A percentile compares a stretch with the other conserved stretches of the same genome.
Conservation (phyloP, 2,797 vertebrate species). For the Acropternis orthonyx region DNA sequence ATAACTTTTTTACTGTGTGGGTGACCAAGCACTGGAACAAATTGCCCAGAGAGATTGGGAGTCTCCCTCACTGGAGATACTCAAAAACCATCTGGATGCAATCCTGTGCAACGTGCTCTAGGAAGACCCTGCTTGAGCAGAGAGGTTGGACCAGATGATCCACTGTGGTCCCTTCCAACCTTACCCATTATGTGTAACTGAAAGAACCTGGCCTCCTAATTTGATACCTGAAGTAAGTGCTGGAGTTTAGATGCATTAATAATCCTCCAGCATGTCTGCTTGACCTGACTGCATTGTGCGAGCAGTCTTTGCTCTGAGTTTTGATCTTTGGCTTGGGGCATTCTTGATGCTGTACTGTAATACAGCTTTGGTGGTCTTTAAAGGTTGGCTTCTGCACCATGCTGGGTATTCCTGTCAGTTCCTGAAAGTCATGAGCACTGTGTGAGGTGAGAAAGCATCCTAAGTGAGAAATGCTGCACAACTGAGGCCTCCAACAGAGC, state of each 20-base stretch:
- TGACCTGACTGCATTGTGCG: rapidly evolving
- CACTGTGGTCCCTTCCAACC: neutral
- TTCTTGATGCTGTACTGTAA: neutral
- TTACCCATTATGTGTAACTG: neutral
- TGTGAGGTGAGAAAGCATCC: neutral
- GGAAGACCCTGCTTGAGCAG: neutral
- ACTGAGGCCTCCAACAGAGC: neutral
- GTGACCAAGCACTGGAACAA: neutral
- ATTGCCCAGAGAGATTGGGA: neutral
- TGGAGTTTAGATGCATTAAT: neutral
- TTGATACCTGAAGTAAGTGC: neutral
- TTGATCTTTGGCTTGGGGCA: neutral
- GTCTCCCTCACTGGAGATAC: neutral
- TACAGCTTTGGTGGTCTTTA: neutral
- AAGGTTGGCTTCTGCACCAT: neutral
- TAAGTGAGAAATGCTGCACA: neutral
- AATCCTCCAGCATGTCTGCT: neutral
- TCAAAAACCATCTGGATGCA: neutral
- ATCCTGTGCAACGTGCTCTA: neutral
- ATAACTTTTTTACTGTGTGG: neutral
- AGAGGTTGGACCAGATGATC: neutral
- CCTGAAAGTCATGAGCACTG: neutral
- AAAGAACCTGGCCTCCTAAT: neutral
- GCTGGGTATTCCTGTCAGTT: neutral
- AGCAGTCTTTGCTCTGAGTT: neutral